Conservation (phyloP, 1,140 invertebrate genomes). For the Harpegnathos saltator region DNA sequence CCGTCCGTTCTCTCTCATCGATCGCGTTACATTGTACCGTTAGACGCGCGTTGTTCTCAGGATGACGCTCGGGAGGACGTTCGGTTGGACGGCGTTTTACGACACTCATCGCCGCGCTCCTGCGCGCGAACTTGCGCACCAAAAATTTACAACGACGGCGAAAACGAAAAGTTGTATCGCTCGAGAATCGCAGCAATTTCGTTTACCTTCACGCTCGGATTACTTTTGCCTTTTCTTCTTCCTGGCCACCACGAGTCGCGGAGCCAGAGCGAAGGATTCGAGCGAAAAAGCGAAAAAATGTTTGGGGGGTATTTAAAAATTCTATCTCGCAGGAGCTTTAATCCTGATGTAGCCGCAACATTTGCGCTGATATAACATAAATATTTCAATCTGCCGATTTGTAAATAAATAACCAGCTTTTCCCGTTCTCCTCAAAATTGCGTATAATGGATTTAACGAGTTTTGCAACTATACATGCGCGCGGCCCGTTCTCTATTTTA, state of each 20-base stretch:
- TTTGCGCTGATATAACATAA: not conserved
- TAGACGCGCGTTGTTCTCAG: not conserved
- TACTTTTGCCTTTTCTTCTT: not conserved
- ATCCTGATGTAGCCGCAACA: not conserved
- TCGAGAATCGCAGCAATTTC: no score
- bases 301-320: not conserved
- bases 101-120: no score
- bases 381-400: not conserved
- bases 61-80: not conserved
- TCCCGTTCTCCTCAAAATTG: not conserved
- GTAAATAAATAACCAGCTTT: not conserved
- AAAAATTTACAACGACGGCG: no score
- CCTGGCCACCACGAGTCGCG: not conserved
- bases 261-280: not conserved
- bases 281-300: not conserved
- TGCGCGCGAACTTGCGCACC: no score
- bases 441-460: not conserved
- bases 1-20: constrained; percentile 14
- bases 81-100: not conserved
- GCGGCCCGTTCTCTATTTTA: not conserved
- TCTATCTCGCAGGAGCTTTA: not conserved
- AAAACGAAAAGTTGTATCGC: no score
- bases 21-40: not conserved
- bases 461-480: not conserved
- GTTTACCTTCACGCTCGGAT: not conserved